These are phyloP conservation scores for Myxocyprinus asiaticus DNA, from an alignment of 2,113 vertebrate genomes.

Conservation along the genomic window DNA sequence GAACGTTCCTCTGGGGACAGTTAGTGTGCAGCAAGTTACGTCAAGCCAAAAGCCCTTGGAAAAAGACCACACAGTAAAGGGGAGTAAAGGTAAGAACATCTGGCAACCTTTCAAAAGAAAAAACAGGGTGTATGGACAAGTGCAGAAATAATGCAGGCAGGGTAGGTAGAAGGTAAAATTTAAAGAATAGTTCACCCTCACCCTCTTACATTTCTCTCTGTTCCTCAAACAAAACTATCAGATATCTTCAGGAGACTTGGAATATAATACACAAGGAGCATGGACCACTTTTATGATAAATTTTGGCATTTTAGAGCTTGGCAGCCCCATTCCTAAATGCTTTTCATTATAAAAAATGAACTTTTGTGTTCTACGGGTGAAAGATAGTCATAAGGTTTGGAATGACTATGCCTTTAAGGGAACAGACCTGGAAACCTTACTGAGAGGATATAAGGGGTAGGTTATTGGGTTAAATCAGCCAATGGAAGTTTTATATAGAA, in stretches of 20 bases:
- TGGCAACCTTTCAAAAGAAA: constrained; percentile 24
- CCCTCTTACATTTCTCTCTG: too few species aligned
- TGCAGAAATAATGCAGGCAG: neutral
- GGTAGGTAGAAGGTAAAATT: neutral
- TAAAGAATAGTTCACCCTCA: too few species aligned
- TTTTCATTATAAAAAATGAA: too few species aligned
- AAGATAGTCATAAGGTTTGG: too few species aligned
- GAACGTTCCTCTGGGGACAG: constrained; percentile 28
- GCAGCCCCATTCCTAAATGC: too few species aligned
- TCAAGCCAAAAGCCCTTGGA: constrained; percentile 20
- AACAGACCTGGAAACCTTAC: constrained; percentile 1
- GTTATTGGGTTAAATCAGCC: neutral
- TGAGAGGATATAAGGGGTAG: neutral
- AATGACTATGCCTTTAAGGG: neutral
- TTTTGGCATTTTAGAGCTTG: too few species aligned
- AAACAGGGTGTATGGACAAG: neutral
- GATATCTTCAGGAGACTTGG: too few species aligned
- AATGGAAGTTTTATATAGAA: neutral
- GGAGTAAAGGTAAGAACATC: constrained; percentile 1
- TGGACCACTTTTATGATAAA: too few species aligned
- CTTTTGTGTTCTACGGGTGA: too few species aligned
- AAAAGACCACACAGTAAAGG: constrained; percentile 20
- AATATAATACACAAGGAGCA: too few species aligned
- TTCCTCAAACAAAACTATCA: too few species aligned
- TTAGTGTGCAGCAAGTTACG: constrained; percentile 15